Evolutionary conservation across 2,888 invertebrate species (phyloP), one percentile per base, ranked within the genome.

Genomic region (Rhagonycha fulva): DNA sequence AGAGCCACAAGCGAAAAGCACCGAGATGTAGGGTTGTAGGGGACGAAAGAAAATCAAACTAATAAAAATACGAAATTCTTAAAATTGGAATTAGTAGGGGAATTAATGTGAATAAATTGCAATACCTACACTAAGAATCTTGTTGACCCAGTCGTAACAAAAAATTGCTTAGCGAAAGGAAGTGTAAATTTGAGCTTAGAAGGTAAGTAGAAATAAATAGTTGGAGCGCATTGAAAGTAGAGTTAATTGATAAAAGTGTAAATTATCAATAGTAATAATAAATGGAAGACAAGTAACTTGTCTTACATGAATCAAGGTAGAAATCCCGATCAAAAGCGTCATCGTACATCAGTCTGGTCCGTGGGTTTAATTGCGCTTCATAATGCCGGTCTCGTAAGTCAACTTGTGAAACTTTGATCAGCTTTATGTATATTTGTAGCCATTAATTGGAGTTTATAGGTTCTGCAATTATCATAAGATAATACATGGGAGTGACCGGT

Each of bases 361-460:
- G 87, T 87, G 87, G 87, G 87, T 84, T 87, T 87, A 87, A 87
- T 87, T 87, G 86, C 86, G 84, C 85, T 84, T 85, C 83, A 85
- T 84, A 84, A 84, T 85, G 84, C 85, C 85, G 85, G 84, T 80
- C 82, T 79, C 82, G 82, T 87, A 87, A 87, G 84, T 87, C 86
- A 87, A 80, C 84, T 83, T 84, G 86, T 84, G 86, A 86, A 86
- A 87, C 86, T 86, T 86, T 87, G 87, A 87, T 86, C 87, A 85
- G 86, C 86, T 86, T 86, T 86, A 87, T 86, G 86, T 86, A 86
- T 86, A 86, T 86, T 86, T 85, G 86, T 85, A 82, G 85, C 87
- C 87, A 87, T 87, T 87, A 87, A 87, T 87, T 87, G 87, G 86
- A 87, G 87, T 87, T 87, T 87, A 87, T 87, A 86, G 87, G 86